Conservation (phyloP, 2,888 invertebrate genomes). For the Strigamia transsilvanica region DNA sequence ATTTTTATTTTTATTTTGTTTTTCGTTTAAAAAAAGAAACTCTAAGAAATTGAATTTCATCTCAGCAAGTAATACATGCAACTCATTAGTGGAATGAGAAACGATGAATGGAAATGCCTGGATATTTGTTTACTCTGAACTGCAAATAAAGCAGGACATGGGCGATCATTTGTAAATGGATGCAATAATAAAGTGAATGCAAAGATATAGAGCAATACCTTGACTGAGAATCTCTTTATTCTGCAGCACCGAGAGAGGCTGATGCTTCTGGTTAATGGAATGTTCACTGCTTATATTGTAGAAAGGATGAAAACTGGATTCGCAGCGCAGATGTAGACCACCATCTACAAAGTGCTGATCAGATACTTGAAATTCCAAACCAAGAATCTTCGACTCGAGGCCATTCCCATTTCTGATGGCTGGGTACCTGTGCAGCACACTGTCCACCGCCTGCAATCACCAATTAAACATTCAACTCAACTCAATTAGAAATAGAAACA, state of each 20-base stretch:
- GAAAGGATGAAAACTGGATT: slow-evolving; percentile 28
- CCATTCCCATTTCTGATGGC: slow-evolving; percentile 22
- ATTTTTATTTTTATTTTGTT: too few species aligned
- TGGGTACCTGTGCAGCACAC: slow-evolving; percentile 13
- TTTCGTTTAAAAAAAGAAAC: neutral
- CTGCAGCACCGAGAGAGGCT: slow-evolving; percentile 3
- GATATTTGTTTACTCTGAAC: slow-evolving; percentile 28
- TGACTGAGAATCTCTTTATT: slow-evolving; percentile 13
- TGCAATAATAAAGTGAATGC: neutral
- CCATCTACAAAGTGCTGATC: slow-evolving; percentile 39
- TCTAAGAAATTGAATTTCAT: slow-evolving; percentile 25
- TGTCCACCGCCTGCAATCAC: neutral
- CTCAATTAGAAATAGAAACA: neutral
- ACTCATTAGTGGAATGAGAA: neutral
- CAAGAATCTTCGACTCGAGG: slow-evolving; percentile 17
- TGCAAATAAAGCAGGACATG: neutral
- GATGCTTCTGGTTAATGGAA: slow-evolving; percentile 31
- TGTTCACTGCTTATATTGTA: slow-evolving; percentile 40
- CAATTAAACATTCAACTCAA: neutral
- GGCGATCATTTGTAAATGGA: neutral
- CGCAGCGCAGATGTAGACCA: slow-evolving; percentile 31
- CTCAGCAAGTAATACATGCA: slow-evolving; percentile 13
- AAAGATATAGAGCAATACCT: neutral
- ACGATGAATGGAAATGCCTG: slow-evolving; percentile 25
- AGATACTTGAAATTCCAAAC: slow-evolving; percentile 36